Evolutionary conservation across 2,113 vertebrate species (phyloP), one percentile per base, ranked within the genome.

Genomic region (Apodemus sylvaticus): DNA sequence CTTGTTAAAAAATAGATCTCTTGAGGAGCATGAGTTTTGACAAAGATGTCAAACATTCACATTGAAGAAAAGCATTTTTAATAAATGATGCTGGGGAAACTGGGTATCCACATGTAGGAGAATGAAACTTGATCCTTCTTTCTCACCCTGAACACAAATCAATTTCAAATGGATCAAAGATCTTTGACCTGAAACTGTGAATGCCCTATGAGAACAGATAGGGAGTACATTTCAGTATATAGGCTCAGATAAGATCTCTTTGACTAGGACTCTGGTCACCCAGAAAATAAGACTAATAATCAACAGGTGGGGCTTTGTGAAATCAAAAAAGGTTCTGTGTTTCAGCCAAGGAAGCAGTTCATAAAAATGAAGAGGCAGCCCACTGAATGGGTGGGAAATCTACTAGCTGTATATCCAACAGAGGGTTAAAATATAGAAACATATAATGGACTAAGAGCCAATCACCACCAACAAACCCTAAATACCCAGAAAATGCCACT

Each of bases 1-100:
- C 34, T 85, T 95, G n/a, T 90, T 79, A 94, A 91, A 89, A 66
- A 87, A 10, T 22, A 87, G 55, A 78, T 78, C 92, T 64, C 68
- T 91, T 1, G 16, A 83, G 81, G 55, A 60, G 13, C 55, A 24
- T 29, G n/a, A 42, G 24, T 62, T n/a, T 82, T 39, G 36, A 82
- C 19, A 39, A 82, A 82, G 55, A 60, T 39, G 22, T n/a, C 55
- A 39, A 42, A 42, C 13, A 83, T 58, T 29, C 55, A 83, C 53
- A 26, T 19, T 10, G 39, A 16, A 45, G 81, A 31, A 62, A 83
- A 60, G 11, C 13, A 83, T 60, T 42, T 26, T 85, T 62, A 45
- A 31, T 64, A 45, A 85, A 85, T 29, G 13, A 39, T 85, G 58
- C 58, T 85, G n/a, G 4, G 58, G 58, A 85, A 83, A 85, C 24